Percentiles rank a stretch among this genome's conserved stretches.
Conservation (phyloP, 2,888 invertebrate species). For the Pristionchus arcanus region DNA sequence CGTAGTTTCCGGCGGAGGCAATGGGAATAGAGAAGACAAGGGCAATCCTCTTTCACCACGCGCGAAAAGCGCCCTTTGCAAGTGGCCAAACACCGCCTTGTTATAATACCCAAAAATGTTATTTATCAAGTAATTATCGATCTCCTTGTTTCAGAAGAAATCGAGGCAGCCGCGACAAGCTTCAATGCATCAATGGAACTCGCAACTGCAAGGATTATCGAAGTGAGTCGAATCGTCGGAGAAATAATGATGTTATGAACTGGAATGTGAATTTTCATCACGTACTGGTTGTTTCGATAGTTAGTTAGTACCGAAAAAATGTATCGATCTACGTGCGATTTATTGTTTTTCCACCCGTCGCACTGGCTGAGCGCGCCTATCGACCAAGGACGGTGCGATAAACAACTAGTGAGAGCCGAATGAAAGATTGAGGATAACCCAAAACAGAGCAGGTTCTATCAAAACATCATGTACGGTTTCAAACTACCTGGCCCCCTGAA, state of each 20-base stretch:
- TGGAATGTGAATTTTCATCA: too few species aligned
- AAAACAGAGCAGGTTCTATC: neutral
- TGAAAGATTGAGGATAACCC: neutral
- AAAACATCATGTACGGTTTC: neutral
- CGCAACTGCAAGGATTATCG: slow-evolving; percentile 11
- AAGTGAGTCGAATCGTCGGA: neutral
- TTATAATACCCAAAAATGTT: neutral
- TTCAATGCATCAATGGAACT: slow-evolving; percentile 19
- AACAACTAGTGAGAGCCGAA: neutral
- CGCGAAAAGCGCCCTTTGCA: neutral
- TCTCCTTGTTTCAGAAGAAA: slow-evolving; percentile 15
- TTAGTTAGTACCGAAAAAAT: neutral
- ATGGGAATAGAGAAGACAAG: neutral
- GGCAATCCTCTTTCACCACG: neutral
- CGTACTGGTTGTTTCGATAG: neutral
- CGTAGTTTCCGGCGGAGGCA: neutral
- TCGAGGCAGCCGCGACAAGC: neutral
- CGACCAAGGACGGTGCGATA: neutral
- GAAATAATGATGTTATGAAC: neutral
- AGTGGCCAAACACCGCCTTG: neutral
- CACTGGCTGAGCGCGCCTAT: neutral
- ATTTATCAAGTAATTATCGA: neutral
- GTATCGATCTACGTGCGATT: neutral
- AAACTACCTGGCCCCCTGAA: too few species aligned
- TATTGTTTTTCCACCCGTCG: neutral